phyloP scores from a whole-genome alignment of 2,113 vertebrate genomes.

The Zapornia atra region DNA sequence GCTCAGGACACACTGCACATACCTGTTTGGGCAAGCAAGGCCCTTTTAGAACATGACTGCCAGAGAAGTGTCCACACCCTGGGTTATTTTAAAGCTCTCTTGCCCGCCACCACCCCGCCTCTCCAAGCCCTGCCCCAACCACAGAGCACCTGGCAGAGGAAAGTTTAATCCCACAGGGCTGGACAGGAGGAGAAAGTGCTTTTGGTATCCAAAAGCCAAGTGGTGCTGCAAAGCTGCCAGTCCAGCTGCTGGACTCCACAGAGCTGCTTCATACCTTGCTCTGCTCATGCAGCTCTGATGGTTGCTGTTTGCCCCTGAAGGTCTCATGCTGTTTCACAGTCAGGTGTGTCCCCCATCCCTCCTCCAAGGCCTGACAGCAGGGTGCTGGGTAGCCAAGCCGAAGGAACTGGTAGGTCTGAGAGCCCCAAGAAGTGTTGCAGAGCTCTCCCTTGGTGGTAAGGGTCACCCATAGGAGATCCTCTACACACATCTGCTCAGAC shows the following conservation, averaged over 20 bases:
- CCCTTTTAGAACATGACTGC: background rate
- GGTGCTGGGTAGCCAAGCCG: background rate
- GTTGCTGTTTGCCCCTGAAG: background rate
- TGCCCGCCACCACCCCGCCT: background rate
- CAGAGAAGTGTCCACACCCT: background rate
- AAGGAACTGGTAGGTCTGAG: background rate
- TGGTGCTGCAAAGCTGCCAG: background rate
- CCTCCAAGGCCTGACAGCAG: rapidly evolving
- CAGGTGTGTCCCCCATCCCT: background rate
- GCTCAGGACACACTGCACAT: rapidly evolving
- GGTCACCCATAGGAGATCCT: background rate
- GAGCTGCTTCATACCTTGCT: background rate
- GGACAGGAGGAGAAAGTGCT: background rate
- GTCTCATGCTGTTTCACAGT: background rate
- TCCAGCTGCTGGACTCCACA: background rate
- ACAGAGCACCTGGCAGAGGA: constrained; percentile 38
- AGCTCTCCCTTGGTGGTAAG: background rate
- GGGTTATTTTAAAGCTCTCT: constrained; percentile 42
- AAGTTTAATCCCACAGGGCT: constrained; percentile 10
- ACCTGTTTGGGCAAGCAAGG: constrained; percentile 27
- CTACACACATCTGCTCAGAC: background rate
- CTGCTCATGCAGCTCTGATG: background rate
- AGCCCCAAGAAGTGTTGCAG: background rate
- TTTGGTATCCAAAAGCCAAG: background rate
- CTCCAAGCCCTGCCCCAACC: background rate